Conservation (phyloP, 2,888 invertebrate genomes). For the Tachina fera region DNA sequence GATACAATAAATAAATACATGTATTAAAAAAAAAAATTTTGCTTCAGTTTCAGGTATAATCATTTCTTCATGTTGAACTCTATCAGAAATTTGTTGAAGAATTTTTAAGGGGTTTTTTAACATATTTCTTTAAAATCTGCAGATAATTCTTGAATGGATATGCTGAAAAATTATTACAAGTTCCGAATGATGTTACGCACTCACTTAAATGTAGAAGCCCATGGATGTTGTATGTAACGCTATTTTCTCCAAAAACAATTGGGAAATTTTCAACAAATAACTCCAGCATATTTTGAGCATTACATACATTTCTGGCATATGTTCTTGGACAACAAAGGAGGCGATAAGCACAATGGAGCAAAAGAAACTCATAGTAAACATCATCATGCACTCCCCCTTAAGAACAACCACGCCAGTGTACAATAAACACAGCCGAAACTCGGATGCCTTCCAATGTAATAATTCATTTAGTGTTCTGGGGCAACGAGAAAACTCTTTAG, state of each 20-base stretch:
- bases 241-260: constrained; percentile 57
- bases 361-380: constrained; percentile 34
- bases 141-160: constrained; percentile 59
- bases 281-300: constrained; percentile 30
- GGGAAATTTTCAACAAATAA: constrained; percentile 57
- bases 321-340: constrained; percentile 46
- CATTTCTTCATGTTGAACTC: constrained; percentile 24
- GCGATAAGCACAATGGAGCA: constrained; percentile 44
- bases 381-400: constrained; percentile 28
- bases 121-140: constrained; percentile 2
- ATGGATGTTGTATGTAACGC: constrained; percentile 54
- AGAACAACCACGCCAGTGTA: constrained; percentile 48
- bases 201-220: constrained; percentile 21
- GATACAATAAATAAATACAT: too few species aligned
- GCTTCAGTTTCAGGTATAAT: not conserved
- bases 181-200: not conserved
- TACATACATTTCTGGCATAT: constrained; percentile 44
- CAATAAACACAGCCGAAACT: constrained; percentile 54
- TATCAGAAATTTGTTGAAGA: constrained; percentile 46
- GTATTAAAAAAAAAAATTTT: too few species aligned
- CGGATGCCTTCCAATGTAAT: constrained; percentile 53
- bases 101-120: constrained; percentile 48
- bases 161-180: not conserved
- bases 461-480: constrained; percentile 15
- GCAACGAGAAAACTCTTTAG: too few species aligned